Evolutionary conservation across 2,888 invertebrate species (phyloP).

Genomic region (Tetragonula carbonaria): DNA sequence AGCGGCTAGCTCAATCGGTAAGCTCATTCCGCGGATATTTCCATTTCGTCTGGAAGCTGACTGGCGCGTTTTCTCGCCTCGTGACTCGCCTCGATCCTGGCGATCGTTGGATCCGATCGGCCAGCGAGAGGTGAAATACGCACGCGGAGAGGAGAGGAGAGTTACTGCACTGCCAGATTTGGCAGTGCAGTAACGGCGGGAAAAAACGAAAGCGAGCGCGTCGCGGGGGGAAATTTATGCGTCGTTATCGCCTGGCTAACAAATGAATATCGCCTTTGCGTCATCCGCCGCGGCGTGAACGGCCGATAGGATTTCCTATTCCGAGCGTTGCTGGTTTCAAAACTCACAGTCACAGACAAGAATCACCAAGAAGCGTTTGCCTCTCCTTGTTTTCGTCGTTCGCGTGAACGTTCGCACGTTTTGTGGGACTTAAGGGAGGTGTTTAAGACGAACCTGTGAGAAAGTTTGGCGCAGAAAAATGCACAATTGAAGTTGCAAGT

Average conservation of each 20-base stretch:
- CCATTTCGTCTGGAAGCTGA: background rate
- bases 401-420: no score
- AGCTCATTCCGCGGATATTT: background rate
- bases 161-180: background rate
- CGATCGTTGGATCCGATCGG: background rate
- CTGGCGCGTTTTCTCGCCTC: background rate
- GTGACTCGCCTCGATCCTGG: background rate
- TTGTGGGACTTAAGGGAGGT: no score
- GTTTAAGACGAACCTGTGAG: no score
- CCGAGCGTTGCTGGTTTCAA: no score
- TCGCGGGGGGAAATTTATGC: conserved; percentile 35
- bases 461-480: no score
- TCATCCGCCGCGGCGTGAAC: background rate
- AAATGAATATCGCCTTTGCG: conserved; percentile 43
- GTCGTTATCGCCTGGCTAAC: conserved; percentile 52
- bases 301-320: background rate
- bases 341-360: no score
- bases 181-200: background rate
- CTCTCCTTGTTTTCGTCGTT: no score
- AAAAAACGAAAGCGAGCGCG: conserved; percentile 30
- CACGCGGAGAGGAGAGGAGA: background rate
- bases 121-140: background rate
- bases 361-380: no score
- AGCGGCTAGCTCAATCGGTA: background rate
- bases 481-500: no score